These are phyloP conservation scores for Zaprionus inermis DNA, from an alignment of 1,140 invertebrate species.

Conservation along the genomic window DNA sequence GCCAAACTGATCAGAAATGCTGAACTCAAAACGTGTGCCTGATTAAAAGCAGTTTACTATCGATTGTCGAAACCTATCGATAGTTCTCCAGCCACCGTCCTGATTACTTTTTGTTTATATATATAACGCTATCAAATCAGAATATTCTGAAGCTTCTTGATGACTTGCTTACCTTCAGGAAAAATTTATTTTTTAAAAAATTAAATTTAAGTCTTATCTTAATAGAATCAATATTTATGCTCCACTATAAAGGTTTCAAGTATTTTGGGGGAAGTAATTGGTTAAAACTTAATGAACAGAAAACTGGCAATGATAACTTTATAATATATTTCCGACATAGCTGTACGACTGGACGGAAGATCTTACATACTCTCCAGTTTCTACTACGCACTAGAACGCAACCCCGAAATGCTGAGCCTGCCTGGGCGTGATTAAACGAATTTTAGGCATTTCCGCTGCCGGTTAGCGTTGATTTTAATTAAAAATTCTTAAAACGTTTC, in stretches of 20 bases:
- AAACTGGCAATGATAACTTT: too few relatives aligned
- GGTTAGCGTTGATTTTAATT: constrained; percentile 62
- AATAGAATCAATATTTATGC: neutral
- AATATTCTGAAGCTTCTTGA: neutral
- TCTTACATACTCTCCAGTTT: constrained; percentile 87
- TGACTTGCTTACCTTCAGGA: neutral
- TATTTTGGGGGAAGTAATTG: neutral
- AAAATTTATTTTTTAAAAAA: too few relatives aligned
- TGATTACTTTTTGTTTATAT: too few relatives aligned
- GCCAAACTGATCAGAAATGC: neutral
- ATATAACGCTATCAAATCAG: too few relatives aligned
- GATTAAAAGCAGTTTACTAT: too few relatives aligned
- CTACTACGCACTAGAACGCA: constrained; percentile 85
- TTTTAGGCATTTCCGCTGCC: constrained; percentile 44
- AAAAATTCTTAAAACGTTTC: constrained; percentile 75
- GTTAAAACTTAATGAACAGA: neutral
- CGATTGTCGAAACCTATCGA: too few relatives aligned
- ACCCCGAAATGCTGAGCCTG: neutral
- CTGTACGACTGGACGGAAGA: constrained; percentile 85
- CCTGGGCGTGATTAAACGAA: constrained; percentile 64
- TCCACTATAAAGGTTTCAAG: neutral
- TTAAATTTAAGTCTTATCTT: too few relatives aligned
- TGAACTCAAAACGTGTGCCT: too few relatives aligned
- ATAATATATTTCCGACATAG: constrained; percentile 16
- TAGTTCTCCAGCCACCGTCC: too few relatives aligned